A percentile compares a stretch with the other conserved stretches of the same genome.
Conservation (phyloP, 2,113 vertebrate species). For the Apteryx mantelli region DNA sequence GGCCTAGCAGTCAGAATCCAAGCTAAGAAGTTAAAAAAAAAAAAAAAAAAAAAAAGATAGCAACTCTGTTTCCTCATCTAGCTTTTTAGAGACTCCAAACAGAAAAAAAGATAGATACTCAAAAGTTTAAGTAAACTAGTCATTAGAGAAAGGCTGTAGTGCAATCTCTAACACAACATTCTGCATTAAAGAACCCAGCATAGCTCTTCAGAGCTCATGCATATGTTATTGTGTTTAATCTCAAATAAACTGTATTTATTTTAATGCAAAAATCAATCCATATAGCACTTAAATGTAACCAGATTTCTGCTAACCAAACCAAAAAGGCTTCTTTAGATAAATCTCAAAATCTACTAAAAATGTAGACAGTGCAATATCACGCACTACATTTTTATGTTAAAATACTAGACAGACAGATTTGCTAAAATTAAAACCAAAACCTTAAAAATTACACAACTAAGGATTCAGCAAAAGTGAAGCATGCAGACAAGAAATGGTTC, state of each 20-base stretch:
- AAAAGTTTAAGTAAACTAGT: neutral
- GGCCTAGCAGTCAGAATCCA: neutral
- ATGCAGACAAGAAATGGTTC: neutral
- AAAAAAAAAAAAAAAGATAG: neutral
- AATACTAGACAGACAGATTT: neutral
- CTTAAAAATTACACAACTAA: neutral
- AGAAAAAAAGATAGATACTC: neutral
- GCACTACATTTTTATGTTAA: neutral
- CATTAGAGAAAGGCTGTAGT: rapidly evolving
- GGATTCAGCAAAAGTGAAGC: neutral
- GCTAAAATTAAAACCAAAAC: slow-evolving; percentile 13
- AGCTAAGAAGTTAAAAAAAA: neutral
- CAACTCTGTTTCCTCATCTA: neutral
- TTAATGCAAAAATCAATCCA: neutral
- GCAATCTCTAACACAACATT: rapidly evolving
- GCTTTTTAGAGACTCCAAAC: neutral
- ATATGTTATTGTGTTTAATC: neutral
- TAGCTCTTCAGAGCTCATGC: neutral
- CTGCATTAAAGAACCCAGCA: neutral
- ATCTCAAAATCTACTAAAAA: slow-evolving; percentile 19
- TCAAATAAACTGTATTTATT: slow-evolving; percentile 8
- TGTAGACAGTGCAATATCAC: rapidly evolving
- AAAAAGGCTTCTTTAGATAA: neutral
- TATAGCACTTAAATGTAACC: neutral
- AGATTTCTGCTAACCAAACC: slow-evolving; percentile 2